phyloP scores from a whole-genome alignment of 2,888 invertebrate genomes.

The Mythimna ferrago region DNA sequence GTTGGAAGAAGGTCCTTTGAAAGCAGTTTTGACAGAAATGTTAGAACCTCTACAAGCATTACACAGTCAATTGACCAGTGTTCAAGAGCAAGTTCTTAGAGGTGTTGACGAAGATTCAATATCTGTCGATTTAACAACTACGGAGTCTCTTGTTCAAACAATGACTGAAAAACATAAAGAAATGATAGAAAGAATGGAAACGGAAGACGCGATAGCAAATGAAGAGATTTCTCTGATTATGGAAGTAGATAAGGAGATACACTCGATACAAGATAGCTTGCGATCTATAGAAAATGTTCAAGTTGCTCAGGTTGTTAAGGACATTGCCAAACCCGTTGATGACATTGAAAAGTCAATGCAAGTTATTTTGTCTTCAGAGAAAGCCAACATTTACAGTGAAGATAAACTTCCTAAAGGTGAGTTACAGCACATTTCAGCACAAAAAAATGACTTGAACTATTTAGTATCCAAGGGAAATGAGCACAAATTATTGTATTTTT shows the following conservation, averaged over 20 bases:
- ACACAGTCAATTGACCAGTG: conserved; percentile 75
- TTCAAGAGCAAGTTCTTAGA: conserved; percentile 79
- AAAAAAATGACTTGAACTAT: background rate
- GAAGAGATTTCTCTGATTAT: conserved; percentile 77
- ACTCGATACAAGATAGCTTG: conserved; percentile 79
- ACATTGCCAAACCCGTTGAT: conserved; percentile 75
- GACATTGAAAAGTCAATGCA: conserved; percentile 77
- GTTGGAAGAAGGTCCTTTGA: conserved; percentile 70
- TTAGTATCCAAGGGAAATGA: background rate
- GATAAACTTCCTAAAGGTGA: conserved; percentile 74
- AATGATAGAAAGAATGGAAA: conserved; percentile 76
- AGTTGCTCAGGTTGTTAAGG: conserved; percentile 67
- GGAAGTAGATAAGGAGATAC: conserved; percentile 81
- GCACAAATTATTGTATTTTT: background rate
- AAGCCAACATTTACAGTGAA: conserved; percentile 54
- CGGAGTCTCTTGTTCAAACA: conserved; percentile 80
- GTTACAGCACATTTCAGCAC: conserved; percentile 39
- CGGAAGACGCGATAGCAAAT: conserved; percentile 68
- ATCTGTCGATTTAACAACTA: conserved; percentile 77
- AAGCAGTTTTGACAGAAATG: conserved; percentile 77
- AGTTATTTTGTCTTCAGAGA: conserved; percentile 69
- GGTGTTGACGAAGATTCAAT: conserved; percentile 76
- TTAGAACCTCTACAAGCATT: conserved; percentile 78
- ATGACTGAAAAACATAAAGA: conserved; percentile 82
- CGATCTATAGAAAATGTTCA: conserved; percentile 75